Percentiles rank a stretch among this genome's conserved stretches.
phyloP scores from a whole-genome alignment of 2,797 vertebrate species.

The Coregonus ussuriensis region DNA sequence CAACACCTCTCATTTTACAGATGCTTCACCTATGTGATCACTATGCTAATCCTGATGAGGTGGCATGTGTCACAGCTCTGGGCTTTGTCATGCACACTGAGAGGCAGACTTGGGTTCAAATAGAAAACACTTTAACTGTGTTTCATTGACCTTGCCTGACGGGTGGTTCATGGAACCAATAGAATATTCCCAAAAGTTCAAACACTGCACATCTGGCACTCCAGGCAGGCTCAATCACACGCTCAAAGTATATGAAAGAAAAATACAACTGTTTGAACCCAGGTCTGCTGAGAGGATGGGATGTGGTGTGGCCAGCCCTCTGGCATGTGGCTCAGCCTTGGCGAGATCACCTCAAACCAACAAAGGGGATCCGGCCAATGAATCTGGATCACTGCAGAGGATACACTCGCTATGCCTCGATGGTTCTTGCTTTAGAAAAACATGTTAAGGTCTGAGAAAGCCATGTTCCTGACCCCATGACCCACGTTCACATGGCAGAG shows the following conservation, averaged over 20 bases:
- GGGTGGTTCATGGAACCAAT: not conserved
- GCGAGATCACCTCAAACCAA: conserved; percentile 22
- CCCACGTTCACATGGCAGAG: not conserved
- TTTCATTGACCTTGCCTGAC: not conserved
- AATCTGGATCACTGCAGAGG: conserved; percentile 36
- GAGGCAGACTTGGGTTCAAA: not conserved
- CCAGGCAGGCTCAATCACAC: not conserved
- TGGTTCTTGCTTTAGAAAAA: conserved; percentile 14
- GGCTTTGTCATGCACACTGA: conserved; percentile 31
- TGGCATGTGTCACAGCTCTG: conserved; percentile 33
- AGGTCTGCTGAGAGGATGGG: conserved; percentile 28
- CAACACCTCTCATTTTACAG: conserved; percentile 61
- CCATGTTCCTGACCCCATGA: conserved; percentile 25
- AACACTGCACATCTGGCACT: not conserved
- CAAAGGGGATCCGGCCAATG: conserved; percentile 18
- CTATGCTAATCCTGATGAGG: conserved; percentile 47
- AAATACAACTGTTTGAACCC: not conserved
- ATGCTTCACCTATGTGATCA: conserved; percentile 58
- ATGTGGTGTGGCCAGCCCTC: conserved; percentile 18
- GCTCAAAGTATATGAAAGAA: not conserved
- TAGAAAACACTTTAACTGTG: conserved; percentile 7
- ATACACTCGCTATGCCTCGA: conserved; percentile 29
- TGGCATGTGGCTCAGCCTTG: conserved; percentile 33
- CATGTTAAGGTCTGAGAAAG: not conserved
- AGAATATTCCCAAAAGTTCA: not conserved